Percentiles rank a stretch among this genome's conserved stretches.
Evolutionary conservation across 2,888 invertebrate genomes (phyloP).

Genomic region (Oscheius sp.): DNA sequence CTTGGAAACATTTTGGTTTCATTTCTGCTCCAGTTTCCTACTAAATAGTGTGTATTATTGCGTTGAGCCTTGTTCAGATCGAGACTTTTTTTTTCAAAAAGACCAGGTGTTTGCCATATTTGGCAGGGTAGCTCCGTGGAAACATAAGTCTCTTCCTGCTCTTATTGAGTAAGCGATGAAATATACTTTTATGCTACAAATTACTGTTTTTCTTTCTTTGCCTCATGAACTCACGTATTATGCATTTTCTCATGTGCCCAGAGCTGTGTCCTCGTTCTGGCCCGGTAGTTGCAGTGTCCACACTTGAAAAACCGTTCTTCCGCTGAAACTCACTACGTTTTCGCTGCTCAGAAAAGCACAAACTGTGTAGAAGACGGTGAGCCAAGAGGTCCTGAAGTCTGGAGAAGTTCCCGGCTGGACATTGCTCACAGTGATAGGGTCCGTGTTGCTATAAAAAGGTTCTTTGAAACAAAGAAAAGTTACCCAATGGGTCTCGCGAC

Average conservation of each 20-base stretch:
- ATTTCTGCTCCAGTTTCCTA: too few relatives aligned
- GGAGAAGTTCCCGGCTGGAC: constrained; percentile 76
- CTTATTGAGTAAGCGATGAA: too few relatives aligned
- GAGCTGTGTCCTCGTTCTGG: constrained; percentile 75
- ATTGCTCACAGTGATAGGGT: constrained; percentile 80
- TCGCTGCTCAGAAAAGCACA: constrained; percentile 30
- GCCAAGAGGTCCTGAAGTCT: constrained; percentile 78
- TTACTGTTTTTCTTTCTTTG: too few relatives aligned
- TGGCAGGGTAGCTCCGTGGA: too few relatives aligned
- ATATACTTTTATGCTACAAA: too few relatives aligned
- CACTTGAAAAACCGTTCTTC: constrained; percentile 76
- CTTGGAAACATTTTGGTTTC: background rate
- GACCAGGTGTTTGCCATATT: too few relatives aligned
- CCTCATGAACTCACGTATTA: constrained; percentile 51
- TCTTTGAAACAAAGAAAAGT: background rate
- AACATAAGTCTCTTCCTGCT: too few relatives aligned
- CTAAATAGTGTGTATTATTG: too few relatives aligned
- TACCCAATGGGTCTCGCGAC: constrained; percentile 75
- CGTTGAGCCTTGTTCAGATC: too few relatives aligned
- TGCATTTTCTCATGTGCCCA: constrained; percentile 79
- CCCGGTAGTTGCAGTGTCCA: constrained; percentile 58
- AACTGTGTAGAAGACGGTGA: constrained; percentile 79
- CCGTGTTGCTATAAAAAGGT: constrained; percentile 75
- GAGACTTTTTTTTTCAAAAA: too few relatives aligned
- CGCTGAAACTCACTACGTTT: constrained; percentile 54